Base-by-base conservation (phyloP, 2,888 invertebrate genomes). In the Cremastobaeus sp. region DNA sequence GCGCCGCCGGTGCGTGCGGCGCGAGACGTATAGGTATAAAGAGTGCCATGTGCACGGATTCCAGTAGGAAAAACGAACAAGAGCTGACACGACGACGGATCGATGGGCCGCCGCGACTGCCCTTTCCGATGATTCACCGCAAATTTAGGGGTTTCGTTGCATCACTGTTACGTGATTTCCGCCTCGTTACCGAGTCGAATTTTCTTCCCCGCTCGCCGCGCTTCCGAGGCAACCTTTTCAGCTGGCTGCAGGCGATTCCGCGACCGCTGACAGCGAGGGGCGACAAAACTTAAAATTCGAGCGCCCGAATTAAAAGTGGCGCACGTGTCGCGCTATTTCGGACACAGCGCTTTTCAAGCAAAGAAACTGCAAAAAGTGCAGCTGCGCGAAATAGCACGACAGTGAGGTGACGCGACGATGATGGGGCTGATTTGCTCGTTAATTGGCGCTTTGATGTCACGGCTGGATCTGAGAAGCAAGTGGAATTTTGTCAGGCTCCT, bases 1-100 rank as follows among this genome's bases (percentile, higher is more conserved):
- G 87, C 83, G 48, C 57, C 6, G n/a, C 48, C 47, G 32, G 41
- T 43, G 64, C 66, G 78, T 80, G 77, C 80, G 80, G 76, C 78
- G 74, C 54, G 75, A 52, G 47, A 48, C 43, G 37, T 52, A 64
- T 15, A 70, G 55, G 21, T 52, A 54, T 15, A 48, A 39, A 28
- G 43, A 43, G 68, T 70, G 55, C 54, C 70, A 62, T 62, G 70
- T 76, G 72, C 76, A 74, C 78, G 78, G 77, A 76, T 76, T 78
- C 73, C 65, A 60, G 74, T 55, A 71, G 65, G 20, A 66, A 76
- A 59, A 57, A 52, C 21, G 25, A 55, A 60, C 25, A 50, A 43
- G 37, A 48, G 41, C 20, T 30, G 54, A 66, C 39, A 35, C n/a
- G n/a, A n/a, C n/a, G 43, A 43, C 37, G 39, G 50, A 41, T 52